phyloP scores from a whole-genome alignment of 2,113 vertebrate genomes.

The Nyctibius bracteatus region DNA sequence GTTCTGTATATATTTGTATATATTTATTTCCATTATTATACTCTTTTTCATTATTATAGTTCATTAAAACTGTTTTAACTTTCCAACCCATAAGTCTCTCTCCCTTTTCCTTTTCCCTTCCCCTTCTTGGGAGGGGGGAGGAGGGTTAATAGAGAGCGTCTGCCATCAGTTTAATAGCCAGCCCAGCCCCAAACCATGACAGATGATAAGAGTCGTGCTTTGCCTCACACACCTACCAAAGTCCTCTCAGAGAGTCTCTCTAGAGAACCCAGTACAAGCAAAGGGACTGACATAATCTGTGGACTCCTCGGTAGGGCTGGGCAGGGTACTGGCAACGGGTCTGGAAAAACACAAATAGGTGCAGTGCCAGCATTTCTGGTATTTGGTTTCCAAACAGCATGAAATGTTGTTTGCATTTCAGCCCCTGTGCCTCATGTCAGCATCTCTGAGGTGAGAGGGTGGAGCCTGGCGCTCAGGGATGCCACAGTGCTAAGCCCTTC shows the following conservation, averaged over 20 bases:
- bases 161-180: too few species aligned
- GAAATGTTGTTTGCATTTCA: background rate
- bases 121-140: too few species aligned
- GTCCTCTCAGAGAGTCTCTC: background rate
- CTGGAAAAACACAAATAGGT: background rate
- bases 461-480: background rate
- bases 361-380: background rate
- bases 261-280: background rate
- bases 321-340: accelerated
- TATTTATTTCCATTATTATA: too few species aligned
- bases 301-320: background rate
- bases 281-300: background rate
- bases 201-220: background rate
- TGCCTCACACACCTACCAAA: background rate
- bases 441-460: background rate
- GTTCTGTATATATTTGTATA: too few species aligned
- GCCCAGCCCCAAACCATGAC: too few species aligned
- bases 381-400: background rate
- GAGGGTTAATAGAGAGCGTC: too few species aligned
- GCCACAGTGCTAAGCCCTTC: background rate
- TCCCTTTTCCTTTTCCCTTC: too few species aligned
- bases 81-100: too few species aligned
- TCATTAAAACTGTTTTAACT: too few species aligned
- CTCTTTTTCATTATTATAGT: too few species aligned
- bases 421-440: background rate